Base-by-base conservation (phyloP, 1,140 invertebrate species). In the Drosophila nigromelanica region DNA sequence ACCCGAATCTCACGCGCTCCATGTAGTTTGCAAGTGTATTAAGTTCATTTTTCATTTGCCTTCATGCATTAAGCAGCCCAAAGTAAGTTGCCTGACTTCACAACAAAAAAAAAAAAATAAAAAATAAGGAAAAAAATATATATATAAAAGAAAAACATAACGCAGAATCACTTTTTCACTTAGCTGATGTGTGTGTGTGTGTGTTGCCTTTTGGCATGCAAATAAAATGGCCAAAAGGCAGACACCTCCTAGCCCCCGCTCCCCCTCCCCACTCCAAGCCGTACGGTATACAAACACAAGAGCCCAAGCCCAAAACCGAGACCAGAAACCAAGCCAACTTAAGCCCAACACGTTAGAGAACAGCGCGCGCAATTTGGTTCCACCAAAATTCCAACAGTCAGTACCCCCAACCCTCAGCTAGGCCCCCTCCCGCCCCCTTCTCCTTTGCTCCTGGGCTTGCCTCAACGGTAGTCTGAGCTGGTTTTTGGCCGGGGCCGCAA, bases 311-410 rank as follows among this genome's bases (percentile, higher is more conserved):
- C 27, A 6, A n/a, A 67, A 85, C 59, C 76, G 80, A 85, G 76
- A 83, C 76, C 80, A 80, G 76, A 89, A 78, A 82, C 82, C 62
- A 89, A 89, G 83, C 82, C 78, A 87, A 89, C 83, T 89, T 89
- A 87, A 87, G 82, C 72, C 83, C 83, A 87, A 87, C 82, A 87
- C 83, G 82, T 87, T 87, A 89, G 75, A 87, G 72, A 89, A 78
- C 78, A 82, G 63, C 58, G 71, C 78, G 78, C 82, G 66, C 82
- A 87, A 85, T 85, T 85, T 86, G 82, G 75, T 73, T 62, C 60
- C 45, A 63, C 47, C 48, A 24, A 73, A 72, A 73, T 73, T 73
- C 64, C 69, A 72, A 52, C 54, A n/a, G 15, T 58, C 18, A 27
- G 27, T 27, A 6, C 47, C 52, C 14, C 42, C 42, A 50, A 10